phyloP scores from a whole-genome alignment of 2,888 invertebrate genomes.

The Caenorhabditis japonica region DNA sequence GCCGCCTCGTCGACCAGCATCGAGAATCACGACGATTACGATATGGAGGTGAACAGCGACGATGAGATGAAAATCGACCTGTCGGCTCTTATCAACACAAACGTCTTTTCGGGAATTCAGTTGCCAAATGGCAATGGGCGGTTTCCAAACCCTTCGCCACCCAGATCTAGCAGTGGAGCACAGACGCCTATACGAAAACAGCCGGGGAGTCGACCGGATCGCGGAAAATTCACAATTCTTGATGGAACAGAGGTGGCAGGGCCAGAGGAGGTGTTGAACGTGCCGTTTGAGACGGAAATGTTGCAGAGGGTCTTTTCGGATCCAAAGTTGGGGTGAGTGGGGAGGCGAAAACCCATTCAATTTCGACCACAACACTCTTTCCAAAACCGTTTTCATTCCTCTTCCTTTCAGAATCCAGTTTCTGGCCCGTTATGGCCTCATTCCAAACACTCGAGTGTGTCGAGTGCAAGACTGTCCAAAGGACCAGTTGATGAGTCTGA shows the following conservation, averaged over 20 bases:
- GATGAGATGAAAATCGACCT: slow-evolving; percentile 54
- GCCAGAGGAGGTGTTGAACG: slow-evolving; percentile 53
- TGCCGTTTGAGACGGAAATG: slow-evolving; percentile 54
- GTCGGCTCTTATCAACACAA: slow-evolving; percentile 36
- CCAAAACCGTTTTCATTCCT: slow-evolving; percentile 3
- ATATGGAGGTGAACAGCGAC: slow-evolving; percentile 46
- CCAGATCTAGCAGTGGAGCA: slow-evolving; percentile 36
- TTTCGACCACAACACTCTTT: too few relatives aligned
- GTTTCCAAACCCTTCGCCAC: slow-evolving; percentile 39
- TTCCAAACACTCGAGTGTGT: slow-evolving; percentile 61
- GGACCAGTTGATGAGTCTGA: slow-evolving; percentile 63
- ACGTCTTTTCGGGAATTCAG: slow-evolving; percentile 16
- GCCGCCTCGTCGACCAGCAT: slow-evolving; percentile 19
- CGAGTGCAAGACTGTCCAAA: slow-evolving; percentile 58
- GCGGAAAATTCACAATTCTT: slow-evolving; percentile 63
- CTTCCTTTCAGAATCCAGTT: slow-evolving; percentile 57
- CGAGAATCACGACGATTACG: slow-evolving; percentile 36
- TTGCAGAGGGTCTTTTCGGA: slow-evolving; percentile 58
- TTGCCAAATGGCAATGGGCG: slow-evolving; percentile 31
- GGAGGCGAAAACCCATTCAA: too few relatives aligned
- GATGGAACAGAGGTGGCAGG: slow-evolving; percentile 56
- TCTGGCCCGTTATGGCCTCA: slow-evolving; percentile 60
- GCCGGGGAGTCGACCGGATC: slow-evolving; percentile 57
- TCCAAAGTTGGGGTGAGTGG: slow-evolving; percentile 51
- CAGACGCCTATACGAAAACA: slow-evolving; percentile 38